Base-by-base conservation (phyloP, 2,888 invertebrate species). In the Drosophila maculinotata region DNA sequence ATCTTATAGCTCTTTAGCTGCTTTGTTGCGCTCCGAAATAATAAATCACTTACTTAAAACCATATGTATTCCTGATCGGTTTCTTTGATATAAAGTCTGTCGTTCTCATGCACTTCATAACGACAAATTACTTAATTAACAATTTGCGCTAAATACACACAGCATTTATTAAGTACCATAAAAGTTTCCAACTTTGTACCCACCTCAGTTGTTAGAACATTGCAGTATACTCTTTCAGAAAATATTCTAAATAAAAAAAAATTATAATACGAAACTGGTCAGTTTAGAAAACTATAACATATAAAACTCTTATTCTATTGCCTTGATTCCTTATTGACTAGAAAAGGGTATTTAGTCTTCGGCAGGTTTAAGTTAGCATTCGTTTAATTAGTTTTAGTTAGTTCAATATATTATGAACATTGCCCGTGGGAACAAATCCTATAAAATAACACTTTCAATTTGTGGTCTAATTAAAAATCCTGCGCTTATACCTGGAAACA, bases 21-120 rank as follows among this genome's bases (percentile, higher is more conserved):
- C 23, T 65, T 71, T 72, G 33, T 53, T 26, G 23, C 5, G 9
- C 23, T 44, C 26, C 33, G 44, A 38, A 44, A 69, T 49, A 7
- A 68, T 73, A 60, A 73, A 70, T 73, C 59, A 57, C 36, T 38
- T n/a, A 35, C 36, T 36, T 45, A 62, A 52, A 10, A 23, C n/a
- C 48, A 68, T 59, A 57, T 59, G 30, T 69, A 76, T 59, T 48
- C 57, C 54, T 44, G 62, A 76, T 76, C 60, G 70, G 60, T 71
- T 76, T 41, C 57, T 58, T 48, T 66, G 73, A 73, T 75, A 76
- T 49, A 10, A 62, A 49, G 26, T 38, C 42, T 35, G 33, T 35
- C 14, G 45, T 30, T 39, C 45, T 44, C 23, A 12, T 31, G 33
- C 39, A 56, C 59, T 64, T 48, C 25, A 58, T 28, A 36, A 14